phyloP scores from a whole-genome alignment of 2,797 vertebrate genomes.

The Todus mexicanus region DNA sequence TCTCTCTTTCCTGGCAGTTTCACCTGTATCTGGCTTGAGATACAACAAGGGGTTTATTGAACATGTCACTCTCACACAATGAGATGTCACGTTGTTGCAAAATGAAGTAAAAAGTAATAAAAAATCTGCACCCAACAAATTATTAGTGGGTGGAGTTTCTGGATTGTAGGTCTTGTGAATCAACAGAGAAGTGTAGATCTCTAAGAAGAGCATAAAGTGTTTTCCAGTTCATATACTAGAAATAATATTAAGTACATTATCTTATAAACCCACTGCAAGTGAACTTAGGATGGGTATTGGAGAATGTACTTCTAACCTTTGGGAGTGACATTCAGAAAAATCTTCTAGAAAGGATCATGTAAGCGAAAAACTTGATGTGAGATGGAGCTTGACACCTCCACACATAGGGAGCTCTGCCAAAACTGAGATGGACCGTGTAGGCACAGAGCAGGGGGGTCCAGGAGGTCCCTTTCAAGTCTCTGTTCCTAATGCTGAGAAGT shows the following conservation, averaged over 20 bases:
- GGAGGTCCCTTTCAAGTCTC: not conserved
- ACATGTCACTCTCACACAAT: not conserved
- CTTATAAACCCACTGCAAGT: not conserved
- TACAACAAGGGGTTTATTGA: conserved; percentile 17
- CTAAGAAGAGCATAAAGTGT: not conserved
- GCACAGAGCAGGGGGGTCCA: not conserved
- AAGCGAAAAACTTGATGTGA: not conserved
- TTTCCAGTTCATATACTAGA: not conserved
- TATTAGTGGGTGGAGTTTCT: not conserved
- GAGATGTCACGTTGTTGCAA: not conserved
- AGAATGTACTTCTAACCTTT: not conserved
- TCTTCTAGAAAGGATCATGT: not conserved
- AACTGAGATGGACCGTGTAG: not conserved
- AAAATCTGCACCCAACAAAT: not conserved
- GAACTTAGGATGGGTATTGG: not conserved
- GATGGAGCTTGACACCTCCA: not conserved
- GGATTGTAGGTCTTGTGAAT: not conserved
- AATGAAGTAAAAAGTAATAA: conserved; percentile 4
- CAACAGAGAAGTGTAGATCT: not conserved
- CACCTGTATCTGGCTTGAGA: not conserved
- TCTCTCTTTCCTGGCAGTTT: not conserved
- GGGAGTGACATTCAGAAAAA: not conserved
- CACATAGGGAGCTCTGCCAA: not conserved
- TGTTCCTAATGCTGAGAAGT: not conserved
- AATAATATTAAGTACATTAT: not conserved